Conservation (phyloP, 2,797 vertebrate species). For the Sebastes kiyomatsui region DNA sequence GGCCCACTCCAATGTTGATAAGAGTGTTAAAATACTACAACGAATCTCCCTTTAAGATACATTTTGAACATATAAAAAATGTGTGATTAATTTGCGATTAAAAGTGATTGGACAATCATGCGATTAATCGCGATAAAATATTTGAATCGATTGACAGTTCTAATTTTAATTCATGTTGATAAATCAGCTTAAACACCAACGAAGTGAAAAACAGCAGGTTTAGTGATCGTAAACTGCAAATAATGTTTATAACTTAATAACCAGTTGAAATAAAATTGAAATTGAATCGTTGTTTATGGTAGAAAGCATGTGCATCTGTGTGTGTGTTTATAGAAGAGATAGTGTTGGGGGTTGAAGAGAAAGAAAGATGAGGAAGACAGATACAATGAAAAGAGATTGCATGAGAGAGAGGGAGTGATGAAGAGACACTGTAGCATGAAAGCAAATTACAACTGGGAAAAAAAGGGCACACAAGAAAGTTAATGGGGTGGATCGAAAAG, state of each 20-base stretch:
- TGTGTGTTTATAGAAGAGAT: not conserved
- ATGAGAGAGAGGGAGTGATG: not conserved
- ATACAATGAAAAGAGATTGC: not conserved
- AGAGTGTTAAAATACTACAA: too few relatives aligned
- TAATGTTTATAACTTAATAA: not conserved
- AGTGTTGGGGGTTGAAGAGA: not conserved
- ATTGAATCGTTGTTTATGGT: not conserved
- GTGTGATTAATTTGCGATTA: too few relatives aligned
- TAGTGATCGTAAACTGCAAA: too few relatives aligned
- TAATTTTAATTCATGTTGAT: not conserved
- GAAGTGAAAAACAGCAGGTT: too few relatives aligned
- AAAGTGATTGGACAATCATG: too few relatives aligned
- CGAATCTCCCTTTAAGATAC: too few relatives aligned
- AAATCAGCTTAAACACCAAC: too few relatives aligned
- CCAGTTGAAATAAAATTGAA: not conserved
- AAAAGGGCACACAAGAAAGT: not conserved
- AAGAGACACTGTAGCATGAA: not conserved
- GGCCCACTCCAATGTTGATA: too few relatives aligned
- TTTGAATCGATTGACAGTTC: too few relatives aligned
- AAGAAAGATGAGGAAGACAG: not conserved
- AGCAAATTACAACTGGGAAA: slow-evolving; percentile 9
- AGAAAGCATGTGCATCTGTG: not conserved
- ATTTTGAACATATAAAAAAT: too few relatives aligned
- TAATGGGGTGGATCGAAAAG: slow-evolving; percentile 26
- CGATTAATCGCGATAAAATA: too few relatives aligned